phyloP scores from a whole-genome alignment of 92 coral and sea anemone species.

The Palythoa caribaeorum region DNA sequence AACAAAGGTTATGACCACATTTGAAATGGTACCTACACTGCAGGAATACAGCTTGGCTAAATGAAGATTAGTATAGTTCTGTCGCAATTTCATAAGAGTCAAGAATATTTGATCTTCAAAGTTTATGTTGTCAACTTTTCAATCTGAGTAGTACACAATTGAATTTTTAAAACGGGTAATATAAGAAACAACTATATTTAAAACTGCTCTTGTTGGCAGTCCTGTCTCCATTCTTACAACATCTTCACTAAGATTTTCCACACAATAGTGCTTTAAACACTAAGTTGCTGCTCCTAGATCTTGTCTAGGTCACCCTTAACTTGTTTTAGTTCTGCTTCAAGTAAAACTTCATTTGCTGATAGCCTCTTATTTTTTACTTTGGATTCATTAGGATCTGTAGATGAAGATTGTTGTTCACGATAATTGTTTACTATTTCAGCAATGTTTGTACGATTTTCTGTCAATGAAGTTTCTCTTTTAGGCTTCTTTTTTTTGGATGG shows the following conservation, averaged over 20 bases:
- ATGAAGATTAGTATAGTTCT: background rate
- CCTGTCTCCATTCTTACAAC: background rate
- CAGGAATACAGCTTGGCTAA: background rate
- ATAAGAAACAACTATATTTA: background rate
- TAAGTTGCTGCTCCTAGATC: background rate
- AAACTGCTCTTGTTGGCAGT: background rate
- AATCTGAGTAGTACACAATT: background rate
- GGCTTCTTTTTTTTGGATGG: no score
- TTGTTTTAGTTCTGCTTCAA: background rate
- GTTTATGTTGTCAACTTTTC: background rate
- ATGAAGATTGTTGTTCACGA: no score
- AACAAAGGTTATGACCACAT: background rate
- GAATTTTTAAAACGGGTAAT: background rate
- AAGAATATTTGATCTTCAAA: constrained; percentile 1
- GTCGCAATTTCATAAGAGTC: background rate
- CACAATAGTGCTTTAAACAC: background rate
- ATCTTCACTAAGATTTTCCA: background rate
- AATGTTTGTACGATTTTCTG: background rate
- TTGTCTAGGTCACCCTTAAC: background rate
- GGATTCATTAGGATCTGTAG: no score
- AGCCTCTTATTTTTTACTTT: no score
- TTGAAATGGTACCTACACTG: background rate
- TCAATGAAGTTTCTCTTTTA: background rate
- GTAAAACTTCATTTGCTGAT: background rate
- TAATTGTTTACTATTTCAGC: background rate